A percentile compares a stretch with the other conserved stretches of the same genome.
Evolutionary conservation across 2,888 invertebrate genomes (phyloP).

Genomic region (Drosophila seclusa): DNA sequence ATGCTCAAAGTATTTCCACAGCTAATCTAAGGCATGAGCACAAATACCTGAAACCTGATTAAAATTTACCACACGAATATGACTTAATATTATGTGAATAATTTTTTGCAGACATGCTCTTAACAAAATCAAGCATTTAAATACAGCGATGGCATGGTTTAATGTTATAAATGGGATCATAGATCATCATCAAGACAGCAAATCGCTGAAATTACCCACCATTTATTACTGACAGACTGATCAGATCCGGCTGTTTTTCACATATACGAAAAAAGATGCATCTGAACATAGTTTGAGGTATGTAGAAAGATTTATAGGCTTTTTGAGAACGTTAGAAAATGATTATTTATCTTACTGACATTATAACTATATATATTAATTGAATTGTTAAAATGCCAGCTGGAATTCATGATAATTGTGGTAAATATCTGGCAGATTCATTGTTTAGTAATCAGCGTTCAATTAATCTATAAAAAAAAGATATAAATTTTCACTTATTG

Average conservation of each 20-base stretch:
- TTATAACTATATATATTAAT: not conserved
- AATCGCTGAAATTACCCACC: constrained; percentile 1
- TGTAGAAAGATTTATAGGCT: not conserved
- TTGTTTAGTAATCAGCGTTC: constrained; percentile 10
- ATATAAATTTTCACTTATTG: constrained; percentile 16
- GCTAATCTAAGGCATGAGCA: not conserved
- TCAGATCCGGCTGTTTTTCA: constrained; percentile 9
- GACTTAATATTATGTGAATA: not conserved
- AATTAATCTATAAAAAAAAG: constrained; percentile 3
- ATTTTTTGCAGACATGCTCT: not conserved
- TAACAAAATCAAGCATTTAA: not conserved
- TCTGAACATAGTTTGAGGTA: constrained; percentile 1
- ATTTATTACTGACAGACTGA: constrained; percentile 17
- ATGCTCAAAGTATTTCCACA: not conserved
- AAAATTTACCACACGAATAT: not conserved
- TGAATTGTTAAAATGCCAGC: not conserved
- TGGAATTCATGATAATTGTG: not conserved
- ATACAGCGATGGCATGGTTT: not conserved
- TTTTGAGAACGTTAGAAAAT: not conserved
- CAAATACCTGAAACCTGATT: not conserved
- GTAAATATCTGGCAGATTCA: constrained; percentile 8
- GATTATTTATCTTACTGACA: not conserved
- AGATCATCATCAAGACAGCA: constrained; percentile 4
- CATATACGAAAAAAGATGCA: not conserved
- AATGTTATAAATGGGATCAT: not conserved